A percentile compares a stretch with the other conserved stretches of the same genome.
These are phyloP conservation scores for Drosophila funebris DNA, from an alignment of 1,140 invertebrate species.

Conservation along the genomic window DNA sequence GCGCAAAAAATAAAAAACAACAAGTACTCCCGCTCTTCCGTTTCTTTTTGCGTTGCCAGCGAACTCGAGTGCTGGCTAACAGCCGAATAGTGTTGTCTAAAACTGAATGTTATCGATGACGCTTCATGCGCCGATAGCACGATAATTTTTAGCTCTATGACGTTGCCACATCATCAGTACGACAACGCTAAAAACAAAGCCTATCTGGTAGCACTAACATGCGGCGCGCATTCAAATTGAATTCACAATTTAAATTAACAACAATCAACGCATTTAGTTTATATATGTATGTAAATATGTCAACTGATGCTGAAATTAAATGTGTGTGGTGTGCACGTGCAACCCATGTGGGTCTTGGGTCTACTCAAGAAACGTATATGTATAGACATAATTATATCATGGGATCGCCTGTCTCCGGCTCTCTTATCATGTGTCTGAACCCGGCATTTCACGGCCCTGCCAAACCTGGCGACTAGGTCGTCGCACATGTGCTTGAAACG, in stretches of 20 bases:
- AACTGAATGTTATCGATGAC: slow-evolving; percentile 7
- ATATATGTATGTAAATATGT: background rate
- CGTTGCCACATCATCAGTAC: background rate
- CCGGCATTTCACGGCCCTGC: slow-evolving; percentile 9
- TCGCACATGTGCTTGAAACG: slow-evolving; percentile 34
- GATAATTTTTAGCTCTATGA: background rate
- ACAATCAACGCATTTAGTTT: background rate
- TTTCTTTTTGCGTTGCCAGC: slow-evolving; percentile 36
- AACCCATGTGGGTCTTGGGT: background rate
- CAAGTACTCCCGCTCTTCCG: slow-evolving; percentile 40
- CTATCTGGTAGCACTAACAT: slow-evolving; percentile 9
- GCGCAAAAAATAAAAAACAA: slow-evolving; percentile 44
- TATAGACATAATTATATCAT: background rate
- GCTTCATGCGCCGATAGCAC: background rate
- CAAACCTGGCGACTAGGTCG: background rate
- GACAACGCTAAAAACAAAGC: background rate
- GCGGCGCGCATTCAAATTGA: background rate
- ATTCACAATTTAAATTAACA: background rate
- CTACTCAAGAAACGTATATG: too few species aligned
- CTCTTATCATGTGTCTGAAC: slow-evolving; percentile 8
- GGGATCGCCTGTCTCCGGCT: background rate
- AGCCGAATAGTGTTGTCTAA: slow-evolving; percentile 19
- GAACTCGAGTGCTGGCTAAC: slow-evolving; percentile 25
- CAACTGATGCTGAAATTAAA: background rate
- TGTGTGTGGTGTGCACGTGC: background rate